A percentile compares a stretch with the other conserved stretches of the same genome.
phyloP scores from a whole-genome alignment of 2,113 vertebrate genomes.

The Crotalus viridis region DNA sequence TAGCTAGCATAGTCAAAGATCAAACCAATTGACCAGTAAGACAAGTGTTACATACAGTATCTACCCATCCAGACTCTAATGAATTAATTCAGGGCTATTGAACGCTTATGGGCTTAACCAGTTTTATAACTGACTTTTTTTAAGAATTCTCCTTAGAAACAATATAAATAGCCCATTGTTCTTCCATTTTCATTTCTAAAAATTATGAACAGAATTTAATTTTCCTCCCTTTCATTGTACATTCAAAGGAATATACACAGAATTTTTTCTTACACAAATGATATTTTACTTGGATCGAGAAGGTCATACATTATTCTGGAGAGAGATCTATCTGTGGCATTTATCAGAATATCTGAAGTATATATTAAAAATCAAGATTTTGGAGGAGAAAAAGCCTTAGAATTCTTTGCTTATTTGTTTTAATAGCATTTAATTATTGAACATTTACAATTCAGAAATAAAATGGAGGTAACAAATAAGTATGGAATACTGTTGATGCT shows the following conservation, averaged over 20 bases:
- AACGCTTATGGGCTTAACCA: constrained; percentile 4
- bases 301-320: constrained; percentile 39
- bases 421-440: constrained; percentile 69
- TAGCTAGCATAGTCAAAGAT: not conserved
- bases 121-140: constrained; percentile 23
- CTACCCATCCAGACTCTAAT: not conserved
- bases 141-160: constrained; percentile 3
- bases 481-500: constrained; percentile 67
- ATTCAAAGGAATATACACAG: not conserved
- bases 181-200: not conserved
- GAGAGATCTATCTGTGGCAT: constrained; percentile 54
- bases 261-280: constrained; percentile 41
- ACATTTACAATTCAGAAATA: constrained; percentile 68
- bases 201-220: not conserved
- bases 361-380: constrained; percentile 52
- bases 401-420: constrained; percentile 68
- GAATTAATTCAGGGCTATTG: constrained; percentile 25
- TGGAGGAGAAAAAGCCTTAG: constrained; percentile 66
- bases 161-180: not conserved
- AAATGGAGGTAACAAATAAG: constrained; percentile 72
- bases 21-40: not conserved
- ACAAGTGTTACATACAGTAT: not conserved
- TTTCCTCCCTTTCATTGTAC: not conserved
- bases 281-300: constrained; percentile 34
- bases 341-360: constrained; percentile 41